Evolutionary conservation across 1,140 invertebrate species (phyloP).

Genomic region (Neodiprion fabricii): DNA sequence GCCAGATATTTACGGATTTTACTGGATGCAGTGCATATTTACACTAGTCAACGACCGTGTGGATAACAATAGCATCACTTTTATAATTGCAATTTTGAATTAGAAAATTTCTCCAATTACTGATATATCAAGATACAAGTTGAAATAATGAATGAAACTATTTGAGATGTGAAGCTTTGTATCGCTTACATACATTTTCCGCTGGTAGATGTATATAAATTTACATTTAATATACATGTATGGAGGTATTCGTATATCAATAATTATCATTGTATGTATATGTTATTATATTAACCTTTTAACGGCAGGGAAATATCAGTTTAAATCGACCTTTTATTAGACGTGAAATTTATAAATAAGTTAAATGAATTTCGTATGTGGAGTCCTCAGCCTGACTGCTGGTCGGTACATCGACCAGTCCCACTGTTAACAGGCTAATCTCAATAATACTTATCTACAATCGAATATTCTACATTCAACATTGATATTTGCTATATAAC

Average conservation of each 20-base stretch:
- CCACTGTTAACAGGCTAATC: background rate
- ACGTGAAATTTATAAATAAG: too few relatives aligned
- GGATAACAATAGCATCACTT: background rate
- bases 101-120: background rate
- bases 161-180: background rate
- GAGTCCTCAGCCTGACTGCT: too few relatives aligned
- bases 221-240: background rate
- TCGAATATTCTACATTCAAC: constrained; percentile 50
- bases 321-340: too few relatives aligned
- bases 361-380: too few relatives aligned
- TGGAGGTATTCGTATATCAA: too few relatives aligned
- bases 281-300: too few relatives aligned
- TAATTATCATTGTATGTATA: too few relatives aligned
- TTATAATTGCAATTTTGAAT: background rate
- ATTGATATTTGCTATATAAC: constrained; percentile 36
- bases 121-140: too few relatives aligned
- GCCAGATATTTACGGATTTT: background rate
- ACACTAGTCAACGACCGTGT: background rate
- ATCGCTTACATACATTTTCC: constrained; percentile 7
- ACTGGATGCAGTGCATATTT: background rate
- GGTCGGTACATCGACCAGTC: too few relatives aligned
- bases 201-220: background rate
- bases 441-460: constrained; percentile 44
- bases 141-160: too few relatives aligned
- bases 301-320: too few relatives aligned